Evolutionary conservation across 1,140 invertebrate genomes (phyloP), one percentile per base, ranked within the genome.

Genomic region (Steinernema feltiae): DNA sequence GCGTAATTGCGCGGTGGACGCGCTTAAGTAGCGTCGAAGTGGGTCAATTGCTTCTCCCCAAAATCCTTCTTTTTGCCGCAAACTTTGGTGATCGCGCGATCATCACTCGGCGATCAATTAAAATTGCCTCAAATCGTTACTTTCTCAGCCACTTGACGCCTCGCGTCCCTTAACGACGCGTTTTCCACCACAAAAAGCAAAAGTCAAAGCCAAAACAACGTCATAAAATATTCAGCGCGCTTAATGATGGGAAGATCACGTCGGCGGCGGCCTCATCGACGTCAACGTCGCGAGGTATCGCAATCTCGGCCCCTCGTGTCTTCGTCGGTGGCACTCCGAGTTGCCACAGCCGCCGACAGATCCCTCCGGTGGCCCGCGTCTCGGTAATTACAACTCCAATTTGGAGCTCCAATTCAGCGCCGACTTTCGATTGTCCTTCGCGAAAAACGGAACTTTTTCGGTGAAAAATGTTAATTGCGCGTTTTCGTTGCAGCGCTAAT

Each of bases 231-330:
- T 63, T 63, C 53, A 63, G 7, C 24, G 12, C 12, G 15, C 53
- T 63, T 63, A 63, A 63, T 63, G 53, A 63, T 63, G 53, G 24
- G 24, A 27, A 63, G 53, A 63, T 63, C 24, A n/a, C 53, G n/a
- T n/a, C n/a, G n/a, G n/a, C n/a, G n/a, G n/a, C n/a, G n/a, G n/a
- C n/a, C n/a, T n/a, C n/a, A n/a, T n/a, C n/a, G n/a, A n/a, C n/a
- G n/a, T n/a, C n/a, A n/a, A n/a, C n/a, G n/a, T n/a, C n/a, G n/a
- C n/a, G n/a, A n/a, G n/a, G n/a, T n/a, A n/a, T n/a, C n/a, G n/a
- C n/a, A n/a, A n/a, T n/a, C n/a, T n/a, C n/a, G n/a, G n/a, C n/a
- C n/a, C n/a, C n/a, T n/a, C n/a, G n/a, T n/a, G n/a, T n/a, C n/a
- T n/a, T n/a, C n/a, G n/a, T n/a, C n/a, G n/a, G n/a, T n/a, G n/a